These are phyloP conservation scores for Aurelia sp. DNA, from an alignment of 30 jellyfish, hydroid and myxozoan species.

Conservation along the genomic window DNA sequence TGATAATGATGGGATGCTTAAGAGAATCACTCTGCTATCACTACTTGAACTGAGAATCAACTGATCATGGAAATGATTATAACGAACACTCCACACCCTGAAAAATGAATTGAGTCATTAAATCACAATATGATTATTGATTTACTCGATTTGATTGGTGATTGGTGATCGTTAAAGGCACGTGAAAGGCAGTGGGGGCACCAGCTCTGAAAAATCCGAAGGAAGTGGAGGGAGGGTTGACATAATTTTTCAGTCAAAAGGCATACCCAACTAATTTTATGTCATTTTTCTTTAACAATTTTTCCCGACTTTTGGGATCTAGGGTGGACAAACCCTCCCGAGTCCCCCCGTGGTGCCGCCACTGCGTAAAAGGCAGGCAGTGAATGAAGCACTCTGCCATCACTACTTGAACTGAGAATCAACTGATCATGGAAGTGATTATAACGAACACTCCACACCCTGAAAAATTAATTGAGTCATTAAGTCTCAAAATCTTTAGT, in stretches of 20 bases:
- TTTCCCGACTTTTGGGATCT: no score
- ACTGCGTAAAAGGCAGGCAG: slow-evolving; percentile 90
- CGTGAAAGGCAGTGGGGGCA: not conserved
- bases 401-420: slow-evolving; percentile 97
- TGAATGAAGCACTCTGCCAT: slow-evolving; percentile 94
- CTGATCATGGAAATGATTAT: slow-evolving; percentile 96
- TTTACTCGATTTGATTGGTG: no score
- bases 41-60: slow-evolving; percentile 95
- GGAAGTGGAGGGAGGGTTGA: no score
- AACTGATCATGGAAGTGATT: slow-evolving; percentile 96
- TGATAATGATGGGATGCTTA: slow-evolving; percentile 90
- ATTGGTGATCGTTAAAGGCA: no score
- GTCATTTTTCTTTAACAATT: no score
- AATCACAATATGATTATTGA: not conserved
- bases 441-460: slow-evolving; percentile 98
- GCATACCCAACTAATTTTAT: no score
- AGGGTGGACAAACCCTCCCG: no score
- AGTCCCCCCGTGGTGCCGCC: slow-evolving; percentile 45
- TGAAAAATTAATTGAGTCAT: not conserved
- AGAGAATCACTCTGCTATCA: slow-evolving; percentile 93
- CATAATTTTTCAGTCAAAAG: no score
- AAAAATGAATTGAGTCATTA: not conserved
- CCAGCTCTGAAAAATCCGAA: slow-evolving; percentile 12
- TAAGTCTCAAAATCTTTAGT: not conserved
- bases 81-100: slow-evolving; percentile 98